phyloP scores from a whole-genome alignment of 1,140 invertebrate genomes.

The Papilio aristodemus region DNA sequence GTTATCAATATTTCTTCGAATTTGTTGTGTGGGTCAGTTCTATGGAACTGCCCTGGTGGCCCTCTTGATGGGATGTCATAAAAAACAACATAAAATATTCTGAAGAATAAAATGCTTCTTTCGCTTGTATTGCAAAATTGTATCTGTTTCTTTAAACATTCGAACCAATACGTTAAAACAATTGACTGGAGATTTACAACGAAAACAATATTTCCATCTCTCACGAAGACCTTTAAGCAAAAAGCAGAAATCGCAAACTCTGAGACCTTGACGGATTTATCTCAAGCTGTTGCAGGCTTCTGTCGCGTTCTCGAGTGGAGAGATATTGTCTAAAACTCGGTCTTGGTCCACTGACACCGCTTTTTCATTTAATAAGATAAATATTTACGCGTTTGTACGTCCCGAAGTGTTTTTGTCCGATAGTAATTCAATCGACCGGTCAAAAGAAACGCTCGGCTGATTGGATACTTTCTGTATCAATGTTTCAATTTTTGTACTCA shows the following conservation, averaged over 20 bases:
- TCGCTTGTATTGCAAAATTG: no score
- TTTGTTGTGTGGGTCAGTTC: background rate
- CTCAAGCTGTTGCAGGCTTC: slow-evolving; percentile 11
- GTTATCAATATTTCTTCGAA: background rate
- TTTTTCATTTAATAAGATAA: slow-evolving; percentile 21
- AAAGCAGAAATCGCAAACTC: slow-evolving; percentile 5
- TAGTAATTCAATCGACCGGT: slow-evolving; percentile 44
- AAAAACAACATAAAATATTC: background rate
- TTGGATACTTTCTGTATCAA: slow-evolving; percentile 6
- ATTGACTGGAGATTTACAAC: no score
- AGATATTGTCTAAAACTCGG: slow-evolving; percentile 12
- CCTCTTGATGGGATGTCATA: background rate
- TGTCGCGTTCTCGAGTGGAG: background rate
- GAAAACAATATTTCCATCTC: no score
- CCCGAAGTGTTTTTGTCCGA: slow-evolving; percentile 40
- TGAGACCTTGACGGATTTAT: slow-evolving; percentile 11
- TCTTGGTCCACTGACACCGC: slow-evolving; percentile 17
- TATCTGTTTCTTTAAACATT: no score
- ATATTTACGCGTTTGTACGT: slow-evolving; percentile 26
- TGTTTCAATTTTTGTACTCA: background rate
- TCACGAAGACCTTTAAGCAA: no score
- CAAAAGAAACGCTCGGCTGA: slow-evolving; percentile 46
- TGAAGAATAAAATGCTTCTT: no score
- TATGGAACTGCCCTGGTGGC: background rate
- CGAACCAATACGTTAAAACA: no score